These are phyloP conservation scores for Stenchaetothrips biformis DNA, from an alignment of 2,888 invertebrate genomes.

Conservation along the genomic window DNA sequence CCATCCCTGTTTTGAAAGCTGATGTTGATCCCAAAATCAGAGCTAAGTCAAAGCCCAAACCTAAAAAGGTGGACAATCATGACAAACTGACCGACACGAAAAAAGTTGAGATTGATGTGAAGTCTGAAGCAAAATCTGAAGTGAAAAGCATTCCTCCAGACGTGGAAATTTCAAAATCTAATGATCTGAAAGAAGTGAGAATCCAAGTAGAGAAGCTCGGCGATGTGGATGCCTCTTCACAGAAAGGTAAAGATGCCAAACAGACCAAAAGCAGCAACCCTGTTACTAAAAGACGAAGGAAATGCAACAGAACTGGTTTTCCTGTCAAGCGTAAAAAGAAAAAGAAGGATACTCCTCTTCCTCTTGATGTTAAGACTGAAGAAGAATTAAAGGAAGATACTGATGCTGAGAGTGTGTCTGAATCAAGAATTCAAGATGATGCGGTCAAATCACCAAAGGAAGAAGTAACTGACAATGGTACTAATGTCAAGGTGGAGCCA, in stretches of 20 bases:
- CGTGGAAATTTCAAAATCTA: not conserved
- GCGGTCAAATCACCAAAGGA: not conserved
- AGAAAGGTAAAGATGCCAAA: constrained; percentile 38
- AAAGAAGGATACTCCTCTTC: constrained; percentile 50
- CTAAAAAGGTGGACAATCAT: not conserved
- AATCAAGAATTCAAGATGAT: not conserved
- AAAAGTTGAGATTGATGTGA: too few relatives aligned
- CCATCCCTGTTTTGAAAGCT: not conserved
- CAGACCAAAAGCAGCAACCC: constrained; percentile 48
- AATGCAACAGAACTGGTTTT: constrained; percentile 77
- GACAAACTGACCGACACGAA: not conserved
- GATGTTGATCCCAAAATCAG: not conserved
- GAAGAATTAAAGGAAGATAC: not conserved
- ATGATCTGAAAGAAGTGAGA: constrained; percentile 38
- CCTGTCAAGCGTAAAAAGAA: constrained; percentile 79
- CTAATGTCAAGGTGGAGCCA: not conserved
- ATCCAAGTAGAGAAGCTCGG: constrained; percentile 42
- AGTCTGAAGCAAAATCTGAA: too few relatives aligned
- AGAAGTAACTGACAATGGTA: not conserved
- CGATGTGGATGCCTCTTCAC: constrained; percentile 37
- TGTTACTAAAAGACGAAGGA: not conserved
- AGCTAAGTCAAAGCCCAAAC: not conserved
- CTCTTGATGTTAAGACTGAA: constrained; percentile 4
- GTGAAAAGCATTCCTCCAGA: too few relatives aligned
- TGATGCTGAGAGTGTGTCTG: not conserved